phyloP scores from a whole-genome alignment of 2,888 invertebrate species.

The Epicampocera succincta region DNA sequence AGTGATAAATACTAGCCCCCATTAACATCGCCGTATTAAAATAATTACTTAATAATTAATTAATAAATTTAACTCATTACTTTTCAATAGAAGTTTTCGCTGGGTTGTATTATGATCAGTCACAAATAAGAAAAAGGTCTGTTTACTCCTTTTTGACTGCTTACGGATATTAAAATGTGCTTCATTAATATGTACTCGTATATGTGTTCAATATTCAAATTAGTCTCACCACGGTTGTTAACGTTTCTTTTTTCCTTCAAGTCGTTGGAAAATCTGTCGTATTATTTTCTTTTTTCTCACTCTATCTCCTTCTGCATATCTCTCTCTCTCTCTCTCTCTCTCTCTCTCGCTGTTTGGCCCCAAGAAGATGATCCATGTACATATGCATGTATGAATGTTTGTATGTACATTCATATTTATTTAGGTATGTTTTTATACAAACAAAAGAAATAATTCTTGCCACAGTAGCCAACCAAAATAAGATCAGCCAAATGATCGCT shows the following conservation, averaged over 20 bases:
- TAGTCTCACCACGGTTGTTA: neutral
- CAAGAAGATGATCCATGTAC: neutral
- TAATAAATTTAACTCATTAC: too few relatives aligned
- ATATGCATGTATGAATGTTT: neutral
- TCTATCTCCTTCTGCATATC: too few relatives aligned
- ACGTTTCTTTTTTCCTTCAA: neutral
- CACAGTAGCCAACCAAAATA: constrained; percentile 46
- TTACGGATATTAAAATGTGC: neutral
- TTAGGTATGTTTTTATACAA: neutral
- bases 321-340: neutral
- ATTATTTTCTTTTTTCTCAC: neutral
- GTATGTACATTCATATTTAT: neutral
- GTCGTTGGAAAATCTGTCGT: constrained; percentile 6
- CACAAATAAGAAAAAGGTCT: too few relatives aligned
- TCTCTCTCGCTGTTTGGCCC: neutral
- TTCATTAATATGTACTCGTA: neutral
- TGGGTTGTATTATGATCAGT: too few relatives aligned
- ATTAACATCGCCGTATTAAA: too few relatives aligned
- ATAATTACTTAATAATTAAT: too few relatives aligned
- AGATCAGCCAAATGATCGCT: constrained; percentile 53
- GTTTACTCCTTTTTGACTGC: too few relatives aligned
- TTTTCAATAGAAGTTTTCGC: too few relatives aligned
- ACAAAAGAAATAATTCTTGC: constrained; percentile 14
- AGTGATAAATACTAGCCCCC: too few relatives aligned
- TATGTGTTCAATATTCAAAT: constrained; percentile 3